Evolutionary conservation across 37 sponge, comb jelly and placozoan genomes (phyloP).

Genomic region (Tethya wilhelma): DNA sequence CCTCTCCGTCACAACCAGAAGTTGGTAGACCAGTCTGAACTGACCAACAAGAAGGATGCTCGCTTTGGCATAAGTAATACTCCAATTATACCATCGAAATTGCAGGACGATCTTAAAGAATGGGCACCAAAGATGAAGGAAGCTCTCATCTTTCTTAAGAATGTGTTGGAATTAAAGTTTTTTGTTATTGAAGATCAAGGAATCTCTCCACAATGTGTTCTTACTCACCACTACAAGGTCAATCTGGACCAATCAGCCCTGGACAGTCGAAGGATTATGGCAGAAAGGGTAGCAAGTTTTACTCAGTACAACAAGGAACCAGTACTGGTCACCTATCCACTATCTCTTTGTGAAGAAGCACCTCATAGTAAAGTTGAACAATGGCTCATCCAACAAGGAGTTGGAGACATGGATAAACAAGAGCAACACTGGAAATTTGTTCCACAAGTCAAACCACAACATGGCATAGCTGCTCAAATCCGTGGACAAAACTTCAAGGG

Average conservation of each 20-base stretch:
- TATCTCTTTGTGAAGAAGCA: neutral
- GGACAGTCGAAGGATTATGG: neutral
- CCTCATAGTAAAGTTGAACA: neutral
- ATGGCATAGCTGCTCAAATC: constrained; percentile 28
- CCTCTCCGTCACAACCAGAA: constrained; percentile 24
- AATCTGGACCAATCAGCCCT: neutral
- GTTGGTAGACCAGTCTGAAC: constrained; percentile 25
- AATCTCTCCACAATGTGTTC: neutral
- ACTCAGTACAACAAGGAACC: neutral
- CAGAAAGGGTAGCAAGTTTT: constrained; percentile 1
- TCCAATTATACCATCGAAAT: neutral
- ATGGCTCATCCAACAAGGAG: constrained; percentile 24
- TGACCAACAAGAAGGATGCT: neutral
- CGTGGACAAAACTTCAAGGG: neutral
- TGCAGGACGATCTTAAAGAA: constrained; percentile 23
- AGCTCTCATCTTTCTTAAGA: constrained; percentile 47
- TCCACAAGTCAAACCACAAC: constrained; percentile 2
- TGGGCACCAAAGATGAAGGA: constrained; percentile 56
- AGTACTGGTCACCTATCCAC: neutral
- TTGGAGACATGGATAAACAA: neutral
- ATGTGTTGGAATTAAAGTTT: constrained; percentile 42
- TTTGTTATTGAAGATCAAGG: neutral
- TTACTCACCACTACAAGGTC: constrained; percentile 2
- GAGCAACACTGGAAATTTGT: neutral
- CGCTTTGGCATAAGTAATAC: neutral